phyloP scores from a whole-genome alignment of 2,888 invertebrate genomes.

The Leptopilina syphax region DNA sequence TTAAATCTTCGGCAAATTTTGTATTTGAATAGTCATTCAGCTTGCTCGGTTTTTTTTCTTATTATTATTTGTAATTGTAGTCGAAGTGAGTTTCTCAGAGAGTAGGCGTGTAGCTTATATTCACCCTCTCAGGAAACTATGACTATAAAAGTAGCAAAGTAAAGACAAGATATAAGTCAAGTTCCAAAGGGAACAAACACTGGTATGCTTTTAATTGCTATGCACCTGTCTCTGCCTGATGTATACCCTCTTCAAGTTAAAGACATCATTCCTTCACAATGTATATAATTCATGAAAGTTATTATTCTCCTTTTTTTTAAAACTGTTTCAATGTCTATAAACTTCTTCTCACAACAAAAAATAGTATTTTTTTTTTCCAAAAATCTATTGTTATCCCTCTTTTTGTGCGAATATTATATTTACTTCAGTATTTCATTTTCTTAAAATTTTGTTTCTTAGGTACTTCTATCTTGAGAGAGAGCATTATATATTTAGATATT shows the following conservation, averaged over 20 bases:
- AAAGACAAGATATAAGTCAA: slow-evolving; percentile 50
- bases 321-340: background rate
- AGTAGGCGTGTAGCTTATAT: slow-evolving; percentile 20
- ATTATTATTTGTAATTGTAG: slow-evolving; percentile 52
- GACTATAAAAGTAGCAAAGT: slow-evolving; percentile 64
- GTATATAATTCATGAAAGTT: slow-evolving; percentile 12
- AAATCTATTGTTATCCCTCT: too few species aligned
- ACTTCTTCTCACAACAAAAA: background rate
- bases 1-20: too few species aligned
- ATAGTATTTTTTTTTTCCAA: too few species aligned
- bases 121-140: slow-evolving; percentile 62
- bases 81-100: slow-evolving; percentile 9
- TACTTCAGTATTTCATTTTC: too few species aligned
- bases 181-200: slow-evolving; percentile 33
- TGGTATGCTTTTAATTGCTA: slow-evolving; percentile 35
- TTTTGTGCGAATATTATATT: too few species aligned
- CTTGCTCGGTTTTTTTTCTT: slow-evolving; percentile 49
- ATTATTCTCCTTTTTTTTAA: background rate
- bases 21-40: slow-evolving; percentile 44
- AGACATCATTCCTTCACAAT: slow-evolving; percentile 22
- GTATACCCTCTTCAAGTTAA: slow-evolving; percentile 29
- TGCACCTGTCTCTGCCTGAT: slow-evolving; percentile 36
- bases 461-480: too few species aligned
- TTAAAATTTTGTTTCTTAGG: too few species aligned
- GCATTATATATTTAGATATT: too few species aligned